phyloP scores from a whole-genome alignment of 2,113 vertebrate species.

The Brevimyrus niger region DNA sequence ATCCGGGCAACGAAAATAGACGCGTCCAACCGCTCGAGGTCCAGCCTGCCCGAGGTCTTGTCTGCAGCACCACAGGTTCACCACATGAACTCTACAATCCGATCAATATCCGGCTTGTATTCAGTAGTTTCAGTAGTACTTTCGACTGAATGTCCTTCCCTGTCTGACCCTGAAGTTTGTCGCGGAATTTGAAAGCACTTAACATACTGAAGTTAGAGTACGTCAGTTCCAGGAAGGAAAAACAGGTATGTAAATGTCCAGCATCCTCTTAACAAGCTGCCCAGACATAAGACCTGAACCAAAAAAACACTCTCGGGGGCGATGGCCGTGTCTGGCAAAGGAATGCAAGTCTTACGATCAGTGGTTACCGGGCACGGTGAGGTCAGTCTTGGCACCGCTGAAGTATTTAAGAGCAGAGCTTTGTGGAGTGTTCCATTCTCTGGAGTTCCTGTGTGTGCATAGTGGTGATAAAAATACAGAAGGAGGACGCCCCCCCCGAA shows the following conservation, averaged over 20 bases:
- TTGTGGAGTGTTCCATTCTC: background rate
- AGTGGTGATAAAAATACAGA: background rate
- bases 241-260: background rate
- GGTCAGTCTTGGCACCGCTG: background rate
- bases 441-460: background rate
- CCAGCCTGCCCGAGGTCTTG: background rate
- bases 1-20: slow-evolving; percentile 16
- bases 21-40: background rate
- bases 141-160: background rate
- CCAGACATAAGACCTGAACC: background rate
- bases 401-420: background rate
- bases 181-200: background rate
- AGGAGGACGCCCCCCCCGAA: background rate
- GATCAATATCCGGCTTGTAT: background rate
- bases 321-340: background rate
- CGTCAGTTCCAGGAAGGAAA: background rate
- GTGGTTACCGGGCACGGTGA: background rate
- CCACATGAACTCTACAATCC: background rate
- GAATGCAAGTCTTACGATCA: background rate
- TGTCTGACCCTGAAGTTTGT: background rate
- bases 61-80: too few relatives aligned
- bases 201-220: background rate
- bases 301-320: background rate
- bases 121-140: background rate
- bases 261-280: background rate